Evolutionary conservation across 2,113 vertebrate genomes (phyloP).

Genomic region (Notarius lentiginosus): DNA sequence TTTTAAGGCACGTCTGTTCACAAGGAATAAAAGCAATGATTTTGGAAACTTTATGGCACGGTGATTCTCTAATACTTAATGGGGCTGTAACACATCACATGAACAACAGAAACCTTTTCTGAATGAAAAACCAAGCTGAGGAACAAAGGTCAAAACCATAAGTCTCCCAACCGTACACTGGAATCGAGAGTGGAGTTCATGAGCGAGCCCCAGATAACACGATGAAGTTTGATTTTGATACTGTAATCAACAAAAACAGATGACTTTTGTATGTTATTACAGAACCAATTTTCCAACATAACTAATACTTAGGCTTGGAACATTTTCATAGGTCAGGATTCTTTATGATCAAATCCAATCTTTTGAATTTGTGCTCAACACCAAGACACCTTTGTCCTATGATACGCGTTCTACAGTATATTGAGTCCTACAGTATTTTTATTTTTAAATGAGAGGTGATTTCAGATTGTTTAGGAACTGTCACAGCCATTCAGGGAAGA

Average conservation of each 20-base stretch:
- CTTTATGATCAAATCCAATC: slow-evolving; percentile 5
- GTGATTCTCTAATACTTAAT: slow-evolving; percentile 59
- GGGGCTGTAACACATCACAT: slow-evolving; percentile 50
- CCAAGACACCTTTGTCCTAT: slow-evolving; percentile 53
- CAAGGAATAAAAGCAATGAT: slow-evolving; percentile 18
- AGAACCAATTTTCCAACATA: background rate
- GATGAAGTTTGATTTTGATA: slow-evolving; percentile 16
- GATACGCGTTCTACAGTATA: slow-evolving; percentile 46
- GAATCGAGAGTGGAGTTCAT: background rate
- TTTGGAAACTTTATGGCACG: slow-evolving; percentile 59
- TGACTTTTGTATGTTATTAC: background rate
- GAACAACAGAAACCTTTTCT: background rate
- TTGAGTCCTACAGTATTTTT: slow-evolving; percentile 31
- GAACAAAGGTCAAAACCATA: slow-evolving; percentile 5
- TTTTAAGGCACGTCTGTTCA: slow-evolving; percentile 59
- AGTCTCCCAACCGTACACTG: background rate
- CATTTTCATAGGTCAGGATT: slow-evolving; percentile 7
- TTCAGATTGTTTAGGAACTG: background rate
- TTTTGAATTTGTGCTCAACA: slow-evolving; percentile 53
- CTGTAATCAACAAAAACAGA: background rate
- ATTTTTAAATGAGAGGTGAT: slow-evolving; percentile 26
- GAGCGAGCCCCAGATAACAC: background rate
- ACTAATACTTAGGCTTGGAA: slow-evolving; percentile 10
- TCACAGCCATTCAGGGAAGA: slow-evolving; percentile 1
- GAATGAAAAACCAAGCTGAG: background rate